Evolutionary conservation across 2,113 vertebrate species (phyloP).

Genomic region (Corythaixoides concolor): DNA sequence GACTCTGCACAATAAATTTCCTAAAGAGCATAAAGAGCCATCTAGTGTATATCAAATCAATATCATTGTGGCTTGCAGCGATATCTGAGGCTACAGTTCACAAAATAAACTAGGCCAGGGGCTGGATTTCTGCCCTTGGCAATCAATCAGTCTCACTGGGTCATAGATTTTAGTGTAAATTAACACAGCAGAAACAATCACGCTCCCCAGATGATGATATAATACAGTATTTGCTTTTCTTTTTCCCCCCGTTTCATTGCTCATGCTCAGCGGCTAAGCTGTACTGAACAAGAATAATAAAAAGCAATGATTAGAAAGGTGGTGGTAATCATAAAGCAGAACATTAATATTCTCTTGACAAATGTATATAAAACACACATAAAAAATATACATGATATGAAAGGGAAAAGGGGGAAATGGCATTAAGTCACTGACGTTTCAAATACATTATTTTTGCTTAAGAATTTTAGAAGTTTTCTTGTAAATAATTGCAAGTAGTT

Average conservation of each 20-base stretch:
- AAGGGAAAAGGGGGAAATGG: not conserved
- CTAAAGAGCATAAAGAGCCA: conserved; percentile 83
- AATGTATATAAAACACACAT: conserved; percentile 36
- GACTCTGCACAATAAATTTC: conserved; percentile 85
- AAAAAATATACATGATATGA: conserved; percentile 28
- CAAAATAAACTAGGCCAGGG: conserved; percentile 85
- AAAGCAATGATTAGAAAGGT: conserved; percentile 70
- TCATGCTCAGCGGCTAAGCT: conserved; percentile 51
- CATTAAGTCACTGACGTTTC: not conserved
- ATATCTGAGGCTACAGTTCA: conserved; percentile 85
- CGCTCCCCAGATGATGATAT: conserved; percentile 76
- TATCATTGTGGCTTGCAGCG: conserved; percentile 80
- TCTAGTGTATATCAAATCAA: conserved; percentile 88
- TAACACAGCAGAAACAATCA: conserved; percentile 83
- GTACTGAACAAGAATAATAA: conserved; percentile 72
- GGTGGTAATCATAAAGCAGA: conserved; percentile 54
- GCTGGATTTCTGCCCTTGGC: conserved; percentile 83
- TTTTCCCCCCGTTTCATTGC: conserved; percentile 55
- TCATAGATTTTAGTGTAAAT: conserved; percentile 89
- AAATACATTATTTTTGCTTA: not conserved
- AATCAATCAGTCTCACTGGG: conserved; percentile 82
- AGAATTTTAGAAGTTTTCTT: not conserved
- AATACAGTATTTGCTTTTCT: conserved; percentile 77
- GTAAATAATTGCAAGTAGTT: not conserved
- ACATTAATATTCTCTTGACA: conserved; percentile 66